Evolutionary conservation across 2,888 invertebrate genomes (phyloP).

Genomic region (Desoria tigrina): DNA sequence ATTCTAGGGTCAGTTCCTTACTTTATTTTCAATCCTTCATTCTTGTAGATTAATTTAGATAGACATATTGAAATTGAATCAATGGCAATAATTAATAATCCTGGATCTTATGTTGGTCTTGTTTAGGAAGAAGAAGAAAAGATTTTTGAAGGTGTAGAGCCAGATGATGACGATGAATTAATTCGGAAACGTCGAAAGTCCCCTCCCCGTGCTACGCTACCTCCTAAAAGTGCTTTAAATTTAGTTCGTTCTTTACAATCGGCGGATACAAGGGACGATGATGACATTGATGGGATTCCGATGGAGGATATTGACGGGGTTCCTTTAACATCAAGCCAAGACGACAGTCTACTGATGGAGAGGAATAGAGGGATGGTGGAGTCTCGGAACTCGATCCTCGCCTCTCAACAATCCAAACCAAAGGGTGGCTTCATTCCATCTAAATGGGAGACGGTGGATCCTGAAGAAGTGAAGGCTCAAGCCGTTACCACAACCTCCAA

Average conservation of each 20-base stretch:
- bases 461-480: slow-evolving; percentile 75
- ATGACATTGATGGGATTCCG: slow-evolving; percentile 70
- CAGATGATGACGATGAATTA: slow-evolving; percentile 57
- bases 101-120: too few relatives aligned
- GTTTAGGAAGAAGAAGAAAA: slow-evolving; percentile 45
- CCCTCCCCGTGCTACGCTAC: slow-evolving; percentile 50
- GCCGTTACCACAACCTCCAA: slow-evolving; percentile 80
- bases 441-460: slow-evolving; percentile 96
- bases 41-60: not conserved
- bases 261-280: slow-evolving; percentile 56
- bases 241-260: slow-evolving; percentile 48
- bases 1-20: slow-evolving; percentile 39
- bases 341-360: not conserved
- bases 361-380: slow-evolving; percentile 12
- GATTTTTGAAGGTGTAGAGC: slow-evolving; percentile 49
- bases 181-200: slow-evolving; percentile 39
- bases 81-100: not conserved
- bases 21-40: too few relatives aligned
- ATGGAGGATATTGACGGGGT: slow-evolving; percentile 56
- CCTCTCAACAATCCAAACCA: slow-evolving; percentile 45
- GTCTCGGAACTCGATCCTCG: slow-evolving; percentile 9
- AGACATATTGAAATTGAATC: not conserved
- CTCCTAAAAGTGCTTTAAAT: slow-evolving; percentile 49
- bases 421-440: slow-evolving; percentile 82
- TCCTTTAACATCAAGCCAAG: slow-evolving; percentile 56